phyloP scores from a whole-genome alignment of 2,113 vertebrate species.

The Eonycteris spelaea region DNA sequence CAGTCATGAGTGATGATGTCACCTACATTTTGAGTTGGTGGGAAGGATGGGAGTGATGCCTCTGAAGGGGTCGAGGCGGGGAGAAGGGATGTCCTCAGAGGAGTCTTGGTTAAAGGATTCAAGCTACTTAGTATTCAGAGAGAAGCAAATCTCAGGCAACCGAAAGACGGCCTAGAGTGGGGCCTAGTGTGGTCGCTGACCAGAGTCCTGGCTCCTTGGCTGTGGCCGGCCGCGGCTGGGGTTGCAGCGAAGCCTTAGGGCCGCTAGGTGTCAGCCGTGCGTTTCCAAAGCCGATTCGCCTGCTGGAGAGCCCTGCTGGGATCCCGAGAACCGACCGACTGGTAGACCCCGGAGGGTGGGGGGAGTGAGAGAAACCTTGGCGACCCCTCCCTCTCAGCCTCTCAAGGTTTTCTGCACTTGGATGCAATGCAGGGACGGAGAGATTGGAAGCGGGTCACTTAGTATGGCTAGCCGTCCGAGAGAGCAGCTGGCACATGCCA shows the following conservation, averaged over 20 bases:
- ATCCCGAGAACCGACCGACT: background rate
- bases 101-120: background rate
- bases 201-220: conserved; percentile 38
- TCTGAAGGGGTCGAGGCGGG: background rate
- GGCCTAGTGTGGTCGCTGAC: conserved; percentile 54
- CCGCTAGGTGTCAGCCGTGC: conserved; percentile 68
- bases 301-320: background rate
- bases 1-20: background rate
- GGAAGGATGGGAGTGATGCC: background rate
- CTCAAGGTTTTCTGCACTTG: background rate
- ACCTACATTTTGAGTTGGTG: background rate
- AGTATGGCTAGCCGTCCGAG: background rate
- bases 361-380: background rate
- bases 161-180: background rate
- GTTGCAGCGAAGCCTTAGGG: background rate
- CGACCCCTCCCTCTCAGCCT: background rate
- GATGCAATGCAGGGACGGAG: background rate
- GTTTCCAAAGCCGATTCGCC: conserved; percentile 39
- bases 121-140: background rate
- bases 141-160: background rate
- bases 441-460: background rate
- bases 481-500: background rate
- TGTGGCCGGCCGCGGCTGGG: background rate
- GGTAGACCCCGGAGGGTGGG: background rate
- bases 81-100: background rate